Evolutionary conservation across 2,113 vertebrate genomes (phyloP).

Genomic region (Scolopax mira): DNA sequence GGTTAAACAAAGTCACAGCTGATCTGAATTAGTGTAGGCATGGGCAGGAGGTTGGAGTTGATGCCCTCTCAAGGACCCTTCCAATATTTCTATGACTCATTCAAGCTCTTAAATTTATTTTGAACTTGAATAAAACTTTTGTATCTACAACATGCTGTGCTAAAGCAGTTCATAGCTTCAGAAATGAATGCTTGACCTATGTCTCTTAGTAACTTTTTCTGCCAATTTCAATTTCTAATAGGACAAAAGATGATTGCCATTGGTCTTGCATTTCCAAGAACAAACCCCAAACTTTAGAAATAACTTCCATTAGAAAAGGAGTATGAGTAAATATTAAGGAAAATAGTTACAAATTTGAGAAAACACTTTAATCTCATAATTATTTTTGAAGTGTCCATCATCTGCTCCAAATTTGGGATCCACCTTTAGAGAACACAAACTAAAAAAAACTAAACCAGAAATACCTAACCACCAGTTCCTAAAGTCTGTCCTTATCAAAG

Average conservation of each 20-base stretch:
- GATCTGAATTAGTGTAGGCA: not conserved
- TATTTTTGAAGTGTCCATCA: not conserved
- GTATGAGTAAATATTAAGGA: not conserved
- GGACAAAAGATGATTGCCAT: not conserved
- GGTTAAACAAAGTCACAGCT: not conserved
- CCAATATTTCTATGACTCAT: not conserved
- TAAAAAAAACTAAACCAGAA: not conserved
- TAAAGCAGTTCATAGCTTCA: not conserved
- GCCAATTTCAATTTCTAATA: not conserved
- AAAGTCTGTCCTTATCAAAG: not conserved
- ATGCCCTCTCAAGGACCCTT: not conserved
- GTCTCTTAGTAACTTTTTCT: not conserved
- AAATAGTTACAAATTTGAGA: not conserved
- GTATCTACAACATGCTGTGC: not conserved
- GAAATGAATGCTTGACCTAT: not conserved
- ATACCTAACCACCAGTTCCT: not conserved
- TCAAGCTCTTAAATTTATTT: not conserved
- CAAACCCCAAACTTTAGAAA: accelerated
- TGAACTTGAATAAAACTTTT: not conserved
- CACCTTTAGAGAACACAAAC: not conserved
- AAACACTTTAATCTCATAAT: not conserved
- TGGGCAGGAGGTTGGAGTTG: not conserved
- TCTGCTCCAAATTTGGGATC: not conserved
- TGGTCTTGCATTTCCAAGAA: not conserved
- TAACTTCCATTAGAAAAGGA: not conserved